These are phyloP conservation scores for Bombus vancouverensis DNA, from an alignment of 1,140 invertebrate genomes.

Conservation along the genomic window DNA sequence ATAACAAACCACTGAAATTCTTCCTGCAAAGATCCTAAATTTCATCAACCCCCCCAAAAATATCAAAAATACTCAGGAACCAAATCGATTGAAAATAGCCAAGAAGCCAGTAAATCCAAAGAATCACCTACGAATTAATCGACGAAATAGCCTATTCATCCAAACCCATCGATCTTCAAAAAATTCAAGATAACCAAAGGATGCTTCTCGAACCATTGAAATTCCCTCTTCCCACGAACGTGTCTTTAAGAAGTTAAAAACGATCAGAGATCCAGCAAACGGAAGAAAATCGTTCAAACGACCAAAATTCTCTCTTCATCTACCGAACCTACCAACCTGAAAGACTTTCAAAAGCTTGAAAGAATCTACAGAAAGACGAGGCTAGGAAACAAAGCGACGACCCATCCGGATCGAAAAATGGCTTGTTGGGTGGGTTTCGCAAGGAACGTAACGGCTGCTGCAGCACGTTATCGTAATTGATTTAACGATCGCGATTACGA, in stretches of 20 bases:
- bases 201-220: not conserved
- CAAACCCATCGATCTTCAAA: not conserved
- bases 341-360: too few relatives aligned
- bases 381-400: not conserved
- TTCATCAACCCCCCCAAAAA: too few relatives aligned
- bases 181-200: not conserved
- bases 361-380: not conserved
- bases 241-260: too few relatives aligned
- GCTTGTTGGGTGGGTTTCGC: not conserved
- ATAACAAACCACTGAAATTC: too few relatives aligned
- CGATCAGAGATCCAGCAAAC: too few relatives aligned
- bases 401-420: not conserved
- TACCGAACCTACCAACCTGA: not conserved
- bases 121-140: not conserved
- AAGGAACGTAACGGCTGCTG: not conserved
- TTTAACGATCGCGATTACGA: constrained; percentile 59
- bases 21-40: too few relatives aligned
- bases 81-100: too few relatives aligned
- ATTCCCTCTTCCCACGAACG: too few relatives aligned
- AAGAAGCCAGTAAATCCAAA: too few relatives aligned
- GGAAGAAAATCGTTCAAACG: too few relatives aligned
- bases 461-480: constrained; percentile 57
- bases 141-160: not conserved
- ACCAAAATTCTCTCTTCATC: too few relatives aligned
- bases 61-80: too few relatives aligned